Evolutionary conservation across 2,797 vertebrate species (phyloP).

Genomic region (Gambusia yucatana): DNA sequence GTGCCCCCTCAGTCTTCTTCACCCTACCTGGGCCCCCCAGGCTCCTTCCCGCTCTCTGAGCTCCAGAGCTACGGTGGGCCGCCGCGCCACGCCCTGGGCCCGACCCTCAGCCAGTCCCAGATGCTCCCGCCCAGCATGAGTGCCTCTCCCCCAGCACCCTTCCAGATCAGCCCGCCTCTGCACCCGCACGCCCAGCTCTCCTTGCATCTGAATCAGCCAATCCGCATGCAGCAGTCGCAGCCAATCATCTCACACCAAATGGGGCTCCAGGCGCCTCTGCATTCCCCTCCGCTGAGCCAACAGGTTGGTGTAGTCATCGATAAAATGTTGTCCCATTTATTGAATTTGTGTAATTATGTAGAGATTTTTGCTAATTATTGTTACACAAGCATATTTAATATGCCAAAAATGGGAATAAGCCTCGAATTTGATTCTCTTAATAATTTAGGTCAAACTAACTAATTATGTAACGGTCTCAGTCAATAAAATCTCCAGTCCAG

Average conservation of each 20-base stretch:
- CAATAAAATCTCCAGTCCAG: slow-evolving; percentile 24
- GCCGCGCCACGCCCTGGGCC: slow-evolving; percentile 87
- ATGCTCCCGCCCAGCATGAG: slow-evolving; percentile 94
- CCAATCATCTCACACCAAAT: slow-evolving; percentile 95
- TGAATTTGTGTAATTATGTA: not conserved
- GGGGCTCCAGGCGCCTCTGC: slow-evolving; percentile 94
- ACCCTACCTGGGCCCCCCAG: slow-evolving; percentile 88
- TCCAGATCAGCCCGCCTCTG: slow-evolving; percentile 95
- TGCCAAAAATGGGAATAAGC: not conserved
- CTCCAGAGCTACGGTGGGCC: slow-evolving; percentile 92
- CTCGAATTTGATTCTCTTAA: not conserved
- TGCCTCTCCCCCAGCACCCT: slow-evolving; percentile 91
- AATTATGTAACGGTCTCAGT: slow-evolving; percentile 12
- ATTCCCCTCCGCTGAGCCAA: slow-evolving; percentile 93
- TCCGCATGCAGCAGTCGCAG: slow-evolving; percentile 96
- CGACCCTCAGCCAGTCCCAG: slow-evolving; percentile 89
- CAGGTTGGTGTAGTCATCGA: slow-evolving; percentile 83
- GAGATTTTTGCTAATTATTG: slow-evolving; percentile 4
- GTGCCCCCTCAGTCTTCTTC: slow-evolving; percentile 92
- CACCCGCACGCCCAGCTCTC: slow-evolving; percentile 92
- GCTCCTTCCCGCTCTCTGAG: slow-evolving; percentile 93
- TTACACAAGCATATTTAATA: slow-evolving; percentile 1
- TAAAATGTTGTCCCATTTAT: not conserved
- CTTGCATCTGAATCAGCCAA: slow-evolving; percentile 93
- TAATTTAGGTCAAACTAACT: slow-evolving; percentile 1